Evolutionary conservation across 2,888 invertebrate genomes (phyloP), one percentile per base, ranked within the genome.

Genomic region (Tenthredo amoena): DNA sequence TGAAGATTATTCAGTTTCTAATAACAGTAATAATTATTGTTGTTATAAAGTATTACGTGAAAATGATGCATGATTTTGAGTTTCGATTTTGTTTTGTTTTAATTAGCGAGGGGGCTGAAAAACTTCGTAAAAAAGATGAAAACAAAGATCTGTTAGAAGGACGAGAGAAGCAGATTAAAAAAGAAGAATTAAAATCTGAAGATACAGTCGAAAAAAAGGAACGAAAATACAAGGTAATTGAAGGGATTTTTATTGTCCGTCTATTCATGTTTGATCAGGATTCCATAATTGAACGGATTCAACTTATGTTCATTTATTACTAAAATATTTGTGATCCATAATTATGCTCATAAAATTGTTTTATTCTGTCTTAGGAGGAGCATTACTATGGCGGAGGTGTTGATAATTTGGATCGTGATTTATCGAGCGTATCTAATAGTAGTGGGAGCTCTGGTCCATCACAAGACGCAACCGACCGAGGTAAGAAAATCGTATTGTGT

Each of bases 211-310:
- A 94, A 62, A 95, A 95, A 76, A 95, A 95, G 90, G 96, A 96
- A 84, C 95, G 95, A 88, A 95, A 94, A 88, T 93, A 92, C 84
- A 93, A 95, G 96, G 90, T 96, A 96, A 89, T 95, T 96, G 88
- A 94, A 94, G 55, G 94, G 95, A 93, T 94, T 93, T 76, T 65
- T 76, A 55, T 34, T 43, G 9, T 34, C 26, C 26, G 40, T 72
- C 18, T 50, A 34, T 47, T 26, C 55, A 55, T 5, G 0, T 47
- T 47, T 47, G 47, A 12, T 47, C 47, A 55, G 58, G 6, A 58
- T 62, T 12, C 26, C 12, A 62, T 21, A 26, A 26, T 62, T 5
- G 26, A 62, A 26, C 21, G 12, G 62, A 26, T 62, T 62, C 3
- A 62, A 55, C n/a, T 55, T 55, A 10, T 26, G 2, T 26, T 26